phyloP scores from a whole-genome alignment of 1,140 invertebrate genomes.

The Bursaphelenchus mucronatus region DNA sequence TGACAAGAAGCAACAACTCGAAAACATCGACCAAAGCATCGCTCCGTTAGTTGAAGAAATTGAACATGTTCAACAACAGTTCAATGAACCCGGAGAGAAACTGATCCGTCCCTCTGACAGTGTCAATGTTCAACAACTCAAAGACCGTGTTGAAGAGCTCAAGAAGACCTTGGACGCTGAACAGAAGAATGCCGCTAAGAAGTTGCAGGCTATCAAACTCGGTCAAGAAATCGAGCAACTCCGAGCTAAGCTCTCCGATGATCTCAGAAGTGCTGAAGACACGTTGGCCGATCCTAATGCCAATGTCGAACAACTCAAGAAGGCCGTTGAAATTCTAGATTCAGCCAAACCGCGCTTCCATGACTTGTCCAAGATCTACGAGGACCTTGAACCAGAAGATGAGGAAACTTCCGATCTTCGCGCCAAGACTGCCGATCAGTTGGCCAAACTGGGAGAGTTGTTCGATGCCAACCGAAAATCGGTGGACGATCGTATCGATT shows the following conservation, averaged over 20 bases:
- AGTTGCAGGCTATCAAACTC: too few species aligned
- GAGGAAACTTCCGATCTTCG: neutral
- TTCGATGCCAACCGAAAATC: constrained; percentile 1
- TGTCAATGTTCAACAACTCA: too few species aligned
- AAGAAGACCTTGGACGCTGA: neutral
- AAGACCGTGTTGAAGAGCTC: too few species aligned
- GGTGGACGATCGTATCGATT: constrained; percentile 1
- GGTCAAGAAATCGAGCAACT: too few species aligned
- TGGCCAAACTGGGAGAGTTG: constrained; percentile 1
- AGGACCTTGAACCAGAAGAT: constrained; percentile 2
- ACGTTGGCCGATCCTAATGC: neutral
- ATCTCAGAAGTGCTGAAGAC: neutral
- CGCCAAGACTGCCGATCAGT: constrained; percentile 12
- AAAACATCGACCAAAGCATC: neutral
- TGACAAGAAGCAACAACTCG: neutral
- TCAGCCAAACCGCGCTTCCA: neutral
- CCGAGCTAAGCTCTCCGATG: constrained; percentile 1
- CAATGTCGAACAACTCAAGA: neutral
- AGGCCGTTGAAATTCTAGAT: neutral
- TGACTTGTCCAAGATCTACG: neutral
- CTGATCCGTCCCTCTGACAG: too few species aligned
- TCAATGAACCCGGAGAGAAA: neutral
- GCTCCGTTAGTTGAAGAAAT: constrained; percentile 1
- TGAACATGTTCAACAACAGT: neutral
- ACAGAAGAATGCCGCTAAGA: neutral